These are phyloP conservation scores for Geotrupes spiniger DNA, from an alignment of 2,888 invertebrate species.

Conservation along the genomic window DNA sequence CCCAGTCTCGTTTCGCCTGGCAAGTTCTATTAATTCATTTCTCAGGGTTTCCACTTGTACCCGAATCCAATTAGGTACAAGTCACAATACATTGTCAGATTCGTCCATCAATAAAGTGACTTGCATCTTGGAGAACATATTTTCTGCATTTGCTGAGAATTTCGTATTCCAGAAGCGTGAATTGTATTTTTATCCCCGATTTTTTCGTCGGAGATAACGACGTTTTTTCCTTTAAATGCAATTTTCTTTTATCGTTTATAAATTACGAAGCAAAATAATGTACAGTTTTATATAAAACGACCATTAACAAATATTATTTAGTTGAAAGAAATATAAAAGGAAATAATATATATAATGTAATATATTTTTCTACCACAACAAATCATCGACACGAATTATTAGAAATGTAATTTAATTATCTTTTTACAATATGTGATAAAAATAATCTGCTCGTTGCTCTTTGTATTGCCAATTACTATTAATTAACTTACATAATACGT, in stretches of 20 bases:
- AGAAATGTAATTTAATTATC: too few relatives aligned
- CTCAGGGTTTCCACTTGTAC: slow-evolving; percentile 34
- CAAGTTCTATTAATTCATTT: slow-evolving; percentile 44
- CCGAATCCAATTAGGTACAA: slow-evolving; percentile 47
- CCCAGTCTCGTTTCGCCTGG: slow-evolving; percentile 38
- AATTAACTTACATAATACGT: slow-evolving; percentile 2
- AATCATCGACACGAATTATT: too few relatives aligned
- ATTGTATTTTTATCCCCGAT: slow-evolving; percentile 35
- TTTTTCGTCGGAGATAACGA: slow-evolving; percentile 15
- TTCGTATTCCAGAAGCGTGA: slow-evolving; percentile 37
- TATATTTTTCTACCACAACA: too few relatives aligned
- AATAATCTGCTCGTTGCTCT: too few relatives aligned
- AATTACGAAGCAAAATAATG: too few relatives aligned
- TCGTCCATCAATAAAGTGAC: slow-evolving; percentile 44
- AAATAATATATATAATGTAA: too few relatives aligned
- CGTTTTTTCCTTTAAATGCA: slow-evolving; percentile 1
- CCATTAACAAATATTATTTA: too few relatives aligned
- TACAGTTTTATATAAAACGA: too few relatives aligned
- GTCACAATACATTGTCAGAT: slow-evolving; percentile 44
- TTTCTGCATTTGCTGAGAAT: slow-evolving; percentile 41
- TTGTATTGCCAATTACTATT: not conserved
- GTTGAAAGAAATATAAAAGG: too few relatives aligned
- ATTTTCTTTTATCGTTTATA: slow-evolving; percentile 16
- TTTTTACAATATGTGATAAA: too few relatives aligned
- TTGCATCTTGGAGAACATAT: slow-evolving; percentile 42